Percentiles rank a stretch among this genome's conserved stretches.
Conservation (phyloP, 2,797 vertebrate genomes). For the Artibeus jamaicensis region DNA sequence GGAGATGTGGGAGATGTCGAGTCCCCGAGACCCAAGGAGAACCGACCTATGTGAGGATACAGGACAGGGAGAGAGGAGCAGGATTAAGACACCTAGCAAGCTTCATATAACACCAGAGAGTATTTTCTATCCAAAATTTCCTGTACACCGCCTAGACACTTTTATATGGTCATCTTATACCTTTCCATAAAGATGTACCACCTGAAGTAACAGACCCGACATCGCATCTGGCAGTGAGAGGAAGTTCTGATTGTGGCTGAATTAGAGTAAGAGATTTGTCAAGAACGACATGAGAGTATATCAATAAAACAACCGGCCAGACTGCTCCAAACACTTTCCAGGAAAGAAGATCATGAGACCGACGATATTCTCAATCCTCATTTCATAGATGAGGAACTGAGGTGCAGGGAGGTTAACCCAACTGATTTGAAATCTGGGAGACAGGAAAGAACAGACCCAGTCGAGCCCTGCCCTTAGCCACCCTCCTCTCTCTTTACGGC, state of each 20-base stretch:
- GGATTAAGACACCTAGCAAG: not conserved
- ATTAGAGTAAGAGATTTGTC: not conserved
- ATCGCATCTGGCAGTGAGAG: not conserved
- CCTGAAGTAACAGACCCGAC: not conserved
- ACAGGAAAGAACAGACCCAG: not conserved
- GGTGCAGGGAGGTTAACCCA: not conserved
- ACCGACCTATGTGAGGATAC: constrained; percentile 87
- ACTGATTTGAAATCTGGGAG: not conserved
- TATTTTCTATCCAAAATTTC: constrained; percentile 13
- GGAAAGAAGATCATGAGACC: not conserved
- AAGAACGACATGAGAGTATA: not conserved
- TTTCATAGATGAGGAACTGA: not conserved
- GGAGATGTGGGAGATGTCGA: constrained; percentile 97
- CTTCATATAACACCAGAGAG: not conserved
- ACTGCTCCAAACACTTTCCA: not conserved
- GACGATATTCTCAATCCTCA: not conserved
- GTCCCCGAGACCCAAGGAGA: constrained; percentile 94
- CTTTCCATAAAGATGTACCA: not conserved
- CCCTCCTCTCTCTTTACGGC: not conserved
- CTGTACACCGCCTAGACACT: not conserved
- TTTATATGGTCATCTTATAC: not conserved
- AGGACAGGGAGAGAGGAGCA: constrained; percentile 1
- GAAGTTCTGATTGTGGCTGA: not conserved
- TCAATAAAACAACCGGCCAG: not conserved
- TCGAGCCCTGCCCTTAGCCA: not conserved